These are phyloP conservation scores for Allobates femoralis DNA, from an alignment of 2,797 vertebrate genomes.

Conservation along the genomic window DNA sequence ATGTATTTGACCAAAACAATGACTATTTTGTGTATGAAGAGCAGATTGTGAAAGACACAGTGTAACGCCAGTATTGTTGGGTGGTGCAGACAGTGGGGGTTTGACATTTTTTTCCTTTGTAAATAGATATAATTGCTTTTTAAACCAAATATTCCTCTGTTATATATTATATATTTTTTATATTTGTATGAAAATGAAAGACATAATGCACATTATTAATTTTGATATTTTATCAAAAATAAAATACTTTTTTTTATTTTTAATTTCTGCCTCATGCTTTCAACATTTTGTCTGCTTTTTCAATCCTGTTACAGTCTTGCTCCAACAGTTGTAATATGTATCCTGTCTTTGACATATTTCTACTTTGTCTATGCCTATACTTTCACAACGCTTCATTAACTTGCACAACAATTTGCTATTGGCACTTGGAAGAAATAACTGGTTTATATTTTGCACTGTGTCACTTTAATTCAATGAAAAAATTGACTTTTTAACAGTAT, in stretches of 20 bases:
- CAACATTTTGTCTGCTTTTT: slow-evolving; percentile 28
- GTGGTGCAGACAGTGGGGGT: not conserved
- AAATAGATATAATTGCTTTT: slow-evolving; percentile 58
- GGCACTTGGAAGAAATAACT: not conserved
- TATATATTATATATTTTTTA: slow-evolving; percentile 57
- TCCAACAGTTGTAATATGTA: not conserved
- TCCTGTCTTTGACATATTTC: slow-evolving; percentile 8
- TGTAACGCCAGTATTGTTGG: not conserved
- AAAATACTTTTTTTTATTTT: slow-evolving; percentile 59
- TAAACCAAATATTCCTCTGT: slow-evolving; percentile 54
- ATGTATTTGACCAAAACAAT: slow-evolving; percentile 16
- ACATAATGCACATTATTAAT: slow-evolving; percentile 50
- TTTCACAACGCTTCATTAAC: slow-evolving; percentile 38
- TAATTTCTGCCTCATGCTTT: slow-evolving; percentile 50
- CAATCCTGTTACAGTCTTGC: not conserved
- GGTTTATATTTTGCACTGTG: not conserved
- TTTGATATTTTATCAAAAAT: slow-evolving; percentile 61
- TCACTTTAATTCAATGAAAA: too few relatives aligned
- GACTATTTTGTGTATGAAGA: slow-evolving; percentile 5
- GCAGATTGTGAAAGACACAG: not conserved
- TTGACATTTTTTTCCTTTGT: slow-evolving; percentile 23
- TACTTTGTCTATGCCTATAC: not conserved
- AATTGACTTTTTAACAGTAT: too few relatives aligned
- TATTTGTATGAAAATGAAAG: slow-evolving; percentile 56
- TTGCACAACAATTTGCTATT: slow-evolving; percentile 6